Percentiles rank a stretch among this genome's conserved stretches.
These are phyloP conservation scores for Temnothorax nylanderi DNA, from an alignment of 1,140 invertebrate species.

Conservation along the genomic window DNA sequence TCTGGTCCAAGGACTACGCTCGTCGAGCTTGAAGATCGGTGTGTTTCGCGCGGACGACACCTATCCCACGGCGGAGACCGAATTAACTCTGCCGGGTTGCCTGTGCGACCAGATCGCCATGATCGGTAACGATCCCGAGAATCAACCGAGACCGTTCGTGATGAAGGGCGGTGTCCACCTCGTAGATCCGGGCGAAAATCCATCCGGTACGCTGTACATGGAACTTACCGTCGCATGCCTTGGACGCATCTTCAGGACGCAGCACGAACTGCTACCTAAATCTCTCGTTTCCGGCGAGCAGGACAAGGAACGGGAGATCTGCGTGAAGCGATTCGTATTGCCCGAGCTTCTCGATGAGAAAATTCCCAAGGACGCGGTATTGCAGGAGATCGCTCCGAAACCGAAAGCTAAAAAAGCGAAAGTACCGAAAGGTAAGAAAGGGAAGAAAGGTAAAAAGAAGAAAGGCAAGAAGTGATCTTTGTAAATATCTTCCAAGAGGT, in stretches of 20 bases:
- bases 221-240: constrained; percentile 77
- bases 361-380: background rate
- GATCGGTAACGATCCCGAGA: constrained; percentile 77
- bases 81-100: constrained; percentile 79
- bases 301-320: constrained; percentile 68
- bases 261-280: constrained; percentile 75
- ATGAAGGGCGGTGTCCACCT: constrained; percentile 77
- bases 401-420: constrained; percentile 31
- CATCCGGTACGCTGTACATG: constrained; percentile 77
- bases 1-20: constrained; percentile 76
- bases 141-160: constrained; percentile 78
- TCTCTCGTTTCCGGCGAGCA: constrained; percentile 72
- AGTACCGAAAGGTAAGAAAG: constrained; percentile 5
- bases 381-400: background rate
- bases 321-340: constrained; percentile 72
- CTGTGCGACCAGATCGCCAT: constrained; percentile 82
- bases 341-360: constrained; percentile 6
- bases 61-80: constrained; percentile 81
- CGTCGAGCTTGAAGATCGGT: constrained; percentile 75
- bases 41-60: constrained; percentile 80
- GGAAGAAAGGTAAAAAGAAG: constrained; percentile 22
- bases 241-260: constrained; percentile 76
- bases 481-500: background rate
- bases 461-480: background rate
- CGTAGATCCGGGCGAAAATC: constrained; percentile 79